These are phyloP conservation scores for Drosophila cyrtoloma DNA, from an alignment of 2,888 invertebrate genomes.

Conservation along the genomic window DNA sequence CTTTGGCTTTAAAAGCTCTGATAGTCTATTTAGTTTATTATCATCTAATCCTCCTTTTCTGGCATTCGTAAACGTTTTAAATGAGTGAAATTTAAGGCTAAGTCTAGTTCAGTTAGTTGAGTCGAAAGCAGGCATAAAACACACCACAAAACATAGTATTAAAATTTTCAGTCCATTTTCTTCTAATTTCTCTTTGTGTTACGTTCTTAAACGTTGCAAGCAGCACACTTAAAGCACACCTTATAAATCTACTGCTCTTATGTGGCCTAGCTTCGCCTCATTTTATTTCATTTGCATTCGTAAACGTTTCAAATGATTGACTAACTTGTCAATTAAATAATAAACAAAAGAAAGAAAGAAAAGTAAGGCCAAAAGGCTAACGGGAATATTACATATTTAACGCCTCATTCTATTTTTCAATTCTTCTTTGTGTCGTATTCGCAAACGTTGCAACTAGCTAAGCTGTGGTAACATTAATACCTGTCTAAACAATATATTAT, in stretches of 20 bases:
- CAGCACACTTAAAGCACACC: not conserved
- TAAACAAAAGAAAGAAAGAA: not conserved
- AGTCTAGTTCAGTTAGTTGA: not conserved
- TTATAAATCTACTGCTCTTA: not conserved
- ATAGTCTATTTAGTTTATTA: no score
- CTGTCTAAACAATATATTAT: not conserved
- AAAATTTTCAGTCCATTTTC: not conserved
- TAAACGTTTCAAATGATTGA: no score
- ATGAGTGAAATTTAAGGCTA: not conserved
- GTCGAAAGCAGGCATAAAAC: no score
- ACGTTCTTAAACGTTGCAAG: constrained; percentile 4
- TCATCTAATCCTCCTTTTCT: no score
- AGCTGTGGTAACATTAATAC: not conserved
- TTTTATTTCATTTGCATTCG: no score
- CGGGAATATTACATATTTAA: not conserved
- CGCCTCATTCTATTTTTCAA: fast-evolving
- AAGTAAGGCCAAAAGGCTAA: not conserved
- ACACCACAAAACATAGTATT: not conserved
- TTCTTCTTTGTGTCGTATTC: not conserved
- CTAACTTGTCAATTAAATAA: no score
- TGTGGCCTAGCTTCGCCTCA: no score
- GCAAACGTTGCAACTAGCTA: not conserved
- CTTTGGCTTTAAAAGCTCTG: not conserved
- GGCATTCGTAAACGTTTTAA: no score
- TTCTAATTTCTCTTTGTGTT: not conserved